A percentile compares a stretch with the other conserved stretches of the same genome.
These are phyloP conservation scores for Diaphora mendica DNA, from an alignment of 2,888 invertebrate genomes.

Conservation along the genomic window DNA sequence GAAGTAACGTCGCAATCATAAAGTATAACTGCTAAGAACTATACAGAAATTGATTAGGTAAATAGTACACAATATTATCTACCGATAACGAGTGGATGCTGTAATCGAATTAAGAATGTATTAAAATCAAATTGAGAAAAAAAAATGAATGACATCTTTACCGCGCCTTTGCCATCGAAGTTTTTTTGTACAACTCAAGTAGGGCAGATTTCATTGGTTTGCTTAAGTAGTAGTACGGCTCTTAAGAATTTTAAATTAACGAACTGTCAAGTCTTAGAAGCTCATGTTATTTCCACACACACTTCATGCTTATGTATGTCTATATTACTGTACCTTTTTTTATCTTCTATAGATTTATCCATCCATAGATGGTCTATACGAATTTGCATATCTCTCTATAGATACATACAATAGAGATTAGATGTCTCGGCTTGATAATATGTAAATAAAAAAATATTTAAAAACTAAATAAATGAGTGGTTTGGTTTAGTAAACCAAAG, in stretches of 20 bases:
- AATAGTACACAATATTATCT: neutral
- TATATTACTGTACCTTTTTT: too few species aligned
- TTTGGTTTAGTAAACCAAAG: too few species aligned
- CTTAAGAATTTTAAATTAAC: neutral
- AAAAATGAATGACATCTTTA: neutral
- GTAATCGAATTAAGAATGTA: neutral
- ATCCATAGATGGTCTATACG: too few species aligned
- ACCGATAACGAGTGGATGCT: neutral
- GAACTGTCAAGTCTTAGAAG: neutral
- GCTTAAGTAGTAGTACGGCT: neutral
- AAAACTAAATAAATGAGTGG: too few species aligned
- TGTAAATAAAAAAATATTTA: too few species aligned
- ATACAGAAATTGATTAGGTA: too few species aligned
- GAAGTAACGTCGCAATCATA: constrained; percentile 6
- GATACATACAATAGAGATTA: too few species aligned
- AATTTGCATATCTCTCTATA: too few species aligned
- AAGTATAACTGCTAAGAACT: neutral
- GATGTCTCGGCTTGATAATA: too few species aligned
- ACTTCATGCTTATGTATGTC: too few species aligned
- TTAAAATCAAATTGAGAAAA: neutral
- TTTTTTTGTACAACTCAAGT: neutral
- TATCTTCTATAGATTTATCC: too few species aligned
- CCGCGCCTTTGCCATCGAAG: too few species aligned
- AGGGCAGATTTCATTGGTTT: neutral
- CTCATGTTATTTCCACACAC: neutral